Percentiles rank a stretch among this genome's conserved stretches.
Conservation (phyloP, 2,888 invertebrate species). For the Stenchaetothrips biformis region DNA sequence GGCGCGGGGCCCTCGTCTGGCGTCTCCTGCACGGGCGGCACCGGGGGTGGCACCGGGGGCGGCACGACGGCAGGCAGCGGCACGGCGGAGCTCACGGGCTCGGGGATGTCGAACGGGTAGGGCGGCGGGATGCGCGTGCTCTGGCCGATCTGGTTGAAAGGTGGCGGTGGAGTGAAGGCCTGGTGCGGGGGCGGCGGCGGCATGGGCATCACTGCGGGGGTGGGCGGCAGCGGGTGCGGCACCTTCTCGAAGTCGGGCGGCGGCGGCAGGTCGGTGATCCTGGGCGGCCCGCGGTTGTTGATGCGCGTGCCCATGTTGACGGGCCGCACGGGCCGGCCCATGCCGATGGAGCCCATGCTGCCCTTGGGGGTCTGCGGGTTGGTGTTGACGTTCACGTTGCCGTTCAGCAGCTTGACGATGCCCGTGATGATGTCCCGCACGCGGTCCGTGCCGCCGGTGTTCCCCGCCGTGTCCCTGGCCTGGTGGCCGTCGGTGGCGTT, state of each 20-base stretch:
- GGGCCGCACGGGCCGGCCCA: conserved; percentile 53
- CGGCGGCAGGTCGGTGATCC: conserved; percentile 62
- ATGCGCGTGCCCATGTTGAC: conserved; percentile 72
- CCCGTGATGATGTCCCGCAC: conserved; percentile 51
- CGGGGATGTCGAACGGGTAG: conserved; percentile 14
- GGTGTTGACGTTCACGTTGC: conserved; percentile 73
- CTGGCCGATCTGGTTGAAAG: neutral
- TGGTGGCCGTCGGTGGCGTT: neutral
- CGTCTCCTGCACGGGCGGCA: conserved; percentile 12
- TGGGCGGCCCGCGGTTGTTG: conserved; percentile 84
- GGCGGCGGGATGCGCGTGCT: conserved; percentile 19
- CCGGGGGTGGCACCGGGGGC: neutral
- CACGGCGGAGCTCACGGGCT: conserved; percentile 18
- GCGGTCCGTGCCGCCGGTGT: conserved; percentile 4
- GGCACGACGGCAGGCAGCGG: neutral
- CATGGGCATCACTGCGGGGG: neutral
- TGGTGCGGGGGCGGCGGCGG: neutral
- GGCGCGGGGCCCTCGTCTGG: neutral
- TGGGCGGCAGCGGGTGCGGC: neutral
- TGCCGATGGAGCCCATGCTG: conserved; percentile 41
- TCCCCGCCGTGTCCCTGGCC: conserved; percentile 16
- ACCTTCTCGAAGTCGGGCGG: conserved; percentile 11
- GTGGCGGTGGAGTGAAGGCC: neutral
- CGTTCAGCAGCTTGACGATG: conserved; percentile 80
- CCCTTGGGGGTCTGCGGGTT: conserved; percentile 48